phyloP scores from a whole-genome alignment of 2,888 invertebrate species.

The Cataglyphis livida region DNA sequence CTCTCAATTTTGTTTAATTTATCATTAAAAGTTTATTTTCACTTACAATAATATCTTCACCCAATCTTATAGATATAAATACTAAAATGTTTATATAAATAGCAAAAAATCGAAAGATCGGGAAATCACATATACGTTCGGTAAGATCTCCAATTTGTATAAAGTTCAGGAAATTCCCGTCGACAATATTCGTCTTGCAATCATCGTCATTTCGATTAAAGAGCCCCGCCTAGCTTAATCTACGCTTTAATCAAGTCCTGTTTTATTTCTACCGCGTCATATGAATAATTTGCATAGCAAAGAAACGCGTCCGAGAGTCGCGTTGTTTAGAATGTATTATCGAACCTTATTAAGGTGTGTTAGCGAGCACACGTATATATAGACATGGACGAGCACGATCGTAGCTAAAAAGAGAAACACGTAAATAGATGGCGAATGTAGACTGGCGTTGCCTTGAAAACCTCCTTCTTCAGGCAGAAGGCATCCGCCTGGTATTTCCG shows the following conservation, averaged over 20 bases:
- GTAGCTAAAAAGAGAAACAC: constrained; percentile 1
- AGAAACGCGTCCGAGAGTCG: neutral
- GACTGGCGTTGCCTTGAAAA: neutral
- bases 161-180: neutral
- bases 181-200: constrained; percentile 14
- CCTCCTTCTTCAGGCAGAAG: neutral
- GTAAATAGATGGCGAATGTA: neutral
- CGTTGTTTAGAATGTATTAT: constrained; percentile 6
- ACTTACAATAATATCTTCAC: neutral
- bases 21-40: neutral
- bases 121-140: neutral
- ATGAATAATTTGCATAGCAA: constrained; percentile 28
- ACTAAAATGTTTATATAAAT: neutral
- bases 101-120: neutral
- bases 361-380: too few species aligned
- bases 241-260: constrained; percentile 17
- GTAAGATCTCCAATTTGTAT: neutral
- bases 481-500: constrained; percentile 49
- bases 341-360: neutral
- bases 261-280: constrained; percentile 17
- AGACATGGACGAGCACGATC: neutral
- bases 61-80: neutral
- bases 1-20: neutral
- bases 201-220: constrained; percentile 32
- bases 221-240: neutral